Evolutionary conservation across 2,797 vertebrate species (phyloP), one percentile per base, ranked within the genome.

Genomic region (Pteropus rufus): DNA sequence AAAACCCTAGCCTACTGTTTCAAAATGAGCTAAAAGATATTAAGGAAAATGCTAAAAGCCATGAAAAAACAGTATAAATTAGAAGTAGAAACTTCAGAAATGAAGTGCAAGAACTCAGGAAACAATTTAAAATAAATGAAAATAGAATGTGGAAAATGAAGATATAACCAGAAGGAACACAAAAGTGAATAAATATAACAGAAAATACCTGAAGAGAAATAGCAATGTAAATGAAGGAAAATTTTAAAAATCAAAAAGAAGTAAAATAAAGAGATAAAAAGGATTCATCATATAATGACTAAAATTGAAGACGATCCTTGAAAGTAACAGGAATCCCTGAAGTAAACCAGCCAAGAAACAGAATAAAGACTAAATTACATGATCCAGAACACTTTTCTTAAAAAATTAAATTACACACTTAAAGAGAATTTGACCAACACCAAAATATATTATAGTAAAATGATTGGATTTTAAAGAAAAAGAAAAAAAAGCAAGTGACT

Each of bases 71-170:
- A 81, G 10, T 11, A 70, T 60, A 58, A 39, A 70, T 44, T 54
- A 60, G 39, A 72, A 65, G 58, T 34, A 79, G 24, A n/a, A 64
- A 72, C 10, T 12, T 89, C 31, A 92, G 56, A 84, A 64, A 41
- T 54, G n/a, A 83, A 96, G 31, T 67, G 41, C 44, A 16, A 49
- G 52, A 91, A 76, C 8, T 70, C 34, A 72, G 49, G 19, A 76
- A 87, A 56, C 81, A 70, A 80, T 44, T 62, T 31, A 76, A 92
- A 95, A 65, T 36, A 77, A 93, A 62, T 19, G 8, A 93, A 96
- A 95, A 80, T 44, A 76, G 4, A 7, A 11, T 36, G 67, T 54
- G n/a, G 81, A 56, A 67, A 67, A 31, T 62, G 16, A 88, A 91
- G 26, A 41, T 65, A 23, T 67, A 70, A 36, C 11, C 52, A 62